Percentiles rank a stretch among this genome's conserved stretches.
Evolutionary conservation across 2,888 invertebrate genomes (phyloP).

Genomic region (Ornithoptera alexandrae): DNA sequence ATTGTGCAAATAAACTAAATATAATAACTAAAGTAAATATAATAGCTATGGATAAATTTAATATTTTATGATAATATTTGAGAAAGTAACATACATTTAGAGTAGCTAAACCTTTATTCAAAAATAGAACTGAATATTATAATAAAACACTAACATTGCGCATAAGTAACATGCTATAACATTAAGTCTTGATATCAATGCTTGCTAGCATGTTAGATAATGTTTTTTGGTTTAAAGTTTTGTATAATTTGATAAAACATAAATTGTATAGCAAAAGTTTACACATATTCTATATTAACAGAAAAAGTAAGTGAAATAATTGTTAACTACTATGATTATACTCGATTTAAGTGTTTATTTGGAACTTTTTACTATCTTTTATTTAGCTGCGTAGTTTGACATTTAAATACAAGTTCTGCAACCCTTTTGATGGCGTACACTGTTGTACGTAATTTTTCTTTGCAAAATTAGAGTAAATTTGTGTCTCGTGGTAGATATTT

Average conservation of each 20-base stretch:
- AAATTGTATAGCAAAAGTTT: not conserved
- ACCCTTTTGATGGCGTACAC: not conserved
- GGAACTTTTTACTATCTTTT: slow-evolving; percentile 5
- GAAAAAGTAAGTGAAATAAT: not conserved
- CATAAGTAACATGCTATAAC: no score
- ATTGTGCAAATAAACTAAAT: no score
- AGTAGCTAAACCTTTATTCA: no score
- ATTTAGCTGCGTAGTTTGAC: slow-evolving; percentile 22
- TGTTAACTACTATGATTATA: not conserved
- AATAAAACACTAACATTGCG: no score
- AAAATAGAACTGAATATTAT: no score
- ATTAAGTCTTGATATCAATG: no score
- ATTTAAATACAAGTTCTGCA: slow-evolving; percentile 30
- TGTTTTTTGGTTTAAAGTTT: not conserved
- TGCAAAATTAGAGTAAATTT: not conserved
- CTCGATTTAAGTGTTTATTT: not conserved
- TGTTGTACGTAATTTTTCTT: slow-evolving; percentile 4
- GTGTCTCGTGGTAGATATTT: not conserved
- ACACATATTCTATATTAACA: not conserved
- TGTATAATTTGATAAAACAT: not conserved
- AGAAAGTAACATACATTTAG: no score
- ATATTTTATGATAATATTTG: no score
- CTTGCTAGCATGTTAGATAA: no score
- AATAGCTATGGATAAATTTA: no score
- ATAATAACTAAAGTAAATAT: no score